Conservation (phyloP, 1,140 invertebrate genomes). For the Chrysoperla carnea region DNA sequence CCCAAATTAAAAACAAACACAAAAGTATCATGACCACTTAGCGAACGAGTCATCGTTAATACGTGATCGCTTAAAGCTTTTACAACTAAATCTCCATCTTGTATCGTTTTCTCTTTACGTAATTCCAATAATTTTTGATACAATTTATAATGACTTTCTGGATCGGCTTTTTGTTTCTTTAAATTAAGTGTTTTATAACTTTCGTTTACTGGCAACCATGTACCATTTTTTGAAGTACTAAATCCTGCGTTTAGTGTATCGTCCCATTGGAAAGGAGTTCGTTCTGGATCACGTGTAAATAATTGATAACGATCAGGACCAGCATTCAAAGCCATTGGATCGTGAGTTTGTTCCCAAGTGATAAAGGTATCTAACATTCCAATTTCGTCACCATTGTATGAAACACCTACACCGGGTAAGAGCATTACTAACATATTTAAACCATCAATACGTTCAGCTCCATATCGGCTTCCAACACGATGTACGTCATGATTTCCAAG, state of each 20-base stretch:
- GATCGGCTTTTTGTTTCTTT: not conserved
- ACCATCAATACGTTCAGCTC: conserved; percentile 40
- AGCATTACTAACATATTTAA: conserved; percentile 40
- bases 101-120: not conserved
- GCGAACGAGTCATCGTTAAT: not conserved
- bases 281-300: conserved; percentile 29
- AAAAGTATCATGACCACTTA: not conserved
- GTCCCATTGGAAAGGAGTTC: conserved; percentile 45
- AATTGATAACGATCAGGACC: conserved; percentile 14
- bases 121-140: not conserved
- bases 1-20: too few relatives aligned
- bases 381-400: conserved; percentile 59
- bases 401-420: conserved; percentile 43
- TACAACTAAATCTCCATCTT: not conserved
- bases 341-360: conserved; percentile 10
- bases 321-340: conserved; percentile 13
- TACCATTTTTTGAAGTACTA: conserved; percentile 5
- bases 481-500: conserved; percentile 30
- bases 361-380: conserved; percentile 30
- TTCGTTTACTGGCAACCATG: not conserved
- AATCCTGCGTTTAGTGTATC: conserved; percentile 29
- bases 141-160: not conserved
- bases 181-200: not conserved
- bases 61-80: not conserved
- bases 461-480: conserved; percentile 36